Evolutionary conservation across 2,888 invertebrate genomes (phyloP), one percentile per base, ranked within the genome.

Genomic region (Hypolimnas misippus): DNA sequence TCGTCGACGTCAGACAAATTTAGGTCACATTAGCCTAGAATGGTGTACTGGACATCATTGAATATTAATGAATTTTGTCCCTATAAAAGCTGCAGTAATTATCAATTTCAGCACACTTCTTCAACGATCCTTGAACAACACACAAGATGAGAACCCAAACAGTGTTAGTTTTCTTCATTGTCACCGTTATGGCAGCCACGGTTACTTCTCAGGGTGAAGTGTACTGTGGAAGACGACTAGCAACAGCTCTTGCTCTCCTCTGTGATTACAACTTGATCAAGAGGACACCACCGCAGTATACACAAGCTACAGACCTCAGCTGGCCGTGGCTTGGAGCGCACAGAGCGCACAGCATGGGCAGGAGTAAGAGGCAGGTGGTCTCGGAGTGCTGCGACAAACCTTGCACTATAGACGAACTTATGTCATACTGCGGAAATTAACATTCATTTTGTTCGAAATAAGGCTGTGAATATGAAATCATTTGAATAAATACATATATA

Each of bases 371-470:
- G 33, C 74, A 76, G 29, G 72, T 79, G 12, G 78, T 69, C 7
- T 70, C 68, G 0, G 74, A 77, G 44, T 82, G 82, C 70, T 82
- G 82, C 58, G 71, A 73, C 5, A 77, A 76, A 16, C 71, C 78
- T 0, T 82, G 81, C 54, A 66, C 73, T 4, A 42, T 75, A 0
- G 61, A 70, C 0, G 76, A 79, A 35, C 67, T 81, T 12, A 38
- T 76, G 5, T 59, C 65, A 5, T 81, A 81, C 64, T 82, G 81
- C 52, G 67, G 40, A n/a, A 44, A 54, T 2, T 66, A 62, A 46
- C 8, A n/a, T 33, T 10, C 33, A 2, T 10, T 33, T 33, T 8
- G 8, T 1, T 33, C 33, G 33, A 33, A 33, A 33, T 1, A 7
- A 33, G n/a, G n/a, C n/a, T n/a, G n/a, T n/a, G n/a, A n/a, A n/a